Evolutionary conservation across 2,113 vertebrate genomes (phyloP).

Genomic region (Lamprologus callipterus): DNA sequence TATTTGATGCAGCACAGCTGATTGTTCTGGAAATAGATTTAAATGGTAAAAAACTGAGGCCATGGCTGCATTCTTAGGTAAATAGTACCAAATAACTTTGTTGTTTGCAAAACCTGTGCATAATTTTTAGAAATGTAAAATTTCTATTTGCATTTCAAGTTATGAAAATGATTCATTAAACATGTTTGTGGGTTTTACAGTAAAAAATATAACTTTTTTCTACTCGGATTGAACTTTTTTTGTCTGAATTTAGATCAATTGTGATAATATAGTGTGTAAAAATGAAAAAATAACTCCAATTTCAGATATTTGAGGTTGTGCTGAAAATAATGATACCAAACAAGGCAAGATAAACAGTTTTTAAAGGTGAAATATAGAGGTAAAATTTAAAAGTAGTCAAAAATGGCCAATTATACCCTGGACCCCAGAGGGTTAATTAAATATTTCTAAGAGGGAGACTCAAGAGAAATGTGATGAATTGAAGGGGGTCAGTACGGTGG

Average conservation of each 20-base stretch:
- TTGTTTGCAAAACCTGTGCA: neutral
- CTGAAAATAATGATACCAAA: accelerated
- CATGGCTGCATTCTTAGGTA: accelerated
- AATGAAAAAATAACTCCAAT: accelerated
- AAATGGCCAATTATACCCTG: neutral
- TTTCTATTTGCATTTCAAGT: accelerated
- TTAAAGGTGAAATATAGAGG: neutral
- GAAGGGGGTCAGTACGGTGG: neutral
- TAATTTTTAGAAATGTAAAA: accelerated
- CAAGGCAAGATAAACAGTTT: accelerated
- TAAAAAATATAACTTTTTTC: neutral
- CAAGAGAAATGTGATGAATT: neutral
- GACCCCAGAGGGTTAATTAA: neutral
- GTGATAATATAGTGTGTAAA: accelerated
- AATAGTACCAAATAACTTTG: neutral
- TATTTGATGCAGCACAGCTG: accelerated
- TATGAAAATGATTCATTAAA: accelerated
- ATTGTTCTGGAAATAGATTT: accelerated
- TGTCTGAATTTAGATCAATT: neutral
- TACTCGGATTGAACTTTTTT: accelerated
- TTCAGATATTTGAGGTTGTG: neutral
- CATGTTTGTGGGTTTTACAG: accelerated
- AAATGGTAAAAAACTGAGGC: neutral
- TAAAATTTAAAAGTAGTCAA: neutral
- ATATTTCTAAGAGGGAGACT: neutral